Conservation (phyloP, 2,797 vertebrate genomes). For the Psittacula derbiana region DNA sequence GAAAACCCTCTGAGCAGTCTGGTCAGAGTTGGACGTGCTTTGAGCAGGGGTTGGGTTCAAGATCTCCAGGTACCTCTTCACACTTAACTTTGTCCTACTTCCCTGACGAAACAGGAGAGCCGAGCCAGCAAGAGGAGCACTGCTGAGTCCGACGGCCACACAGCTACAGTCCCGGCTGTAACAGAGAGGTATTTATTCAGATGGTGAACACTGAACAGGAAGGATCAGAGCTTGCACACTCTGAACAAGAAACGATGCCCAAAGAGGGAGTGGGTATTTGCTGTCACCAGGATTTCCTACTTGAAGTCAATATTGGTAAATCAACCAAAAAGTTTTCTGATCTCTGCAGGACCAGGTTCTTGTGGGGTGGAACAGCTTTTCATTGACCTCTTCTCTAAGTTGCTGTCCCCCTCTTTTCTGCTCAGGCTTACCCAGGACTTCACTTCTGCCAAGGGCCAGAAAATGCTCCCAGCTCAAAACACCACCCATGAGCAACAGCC, state of each 20-base stretch:
- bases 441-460: neutral
- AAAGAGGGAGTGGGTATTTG: conserved; percentile 4
- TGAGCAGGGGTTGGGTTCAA: neutral
- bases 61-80: neutral
- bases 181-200: neutral
- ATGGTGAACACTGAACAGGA: neutral
- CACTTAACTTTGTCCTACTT: neutral
- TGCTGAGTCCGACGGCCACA: neutral
- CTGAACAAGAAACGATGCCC: neutral
- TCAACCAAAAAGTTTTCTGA: neutral
- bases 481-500: neutral
- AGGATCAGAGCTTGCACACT: neutral
- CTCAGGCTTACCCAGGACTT: neutral
- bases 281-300: neutral
- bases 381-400: neutral
- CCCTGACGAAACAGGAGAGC: neutral
- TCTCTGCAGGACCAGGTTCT: neutral
- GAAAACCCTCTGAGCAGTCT: neutral
- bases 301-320: conserved; percentile 20
- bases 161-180: neutral
- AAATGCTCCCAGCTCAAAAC: neutral
- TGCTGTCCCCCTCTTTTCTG: neutral
- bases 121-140: neutral
- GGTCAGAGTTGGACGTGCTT: neutral
- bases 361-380: neutral